phyloP scores from a whole-genome alignment of 2,113 vertebrate species.

The Paradoxurus hermaphroditus region DNA sequence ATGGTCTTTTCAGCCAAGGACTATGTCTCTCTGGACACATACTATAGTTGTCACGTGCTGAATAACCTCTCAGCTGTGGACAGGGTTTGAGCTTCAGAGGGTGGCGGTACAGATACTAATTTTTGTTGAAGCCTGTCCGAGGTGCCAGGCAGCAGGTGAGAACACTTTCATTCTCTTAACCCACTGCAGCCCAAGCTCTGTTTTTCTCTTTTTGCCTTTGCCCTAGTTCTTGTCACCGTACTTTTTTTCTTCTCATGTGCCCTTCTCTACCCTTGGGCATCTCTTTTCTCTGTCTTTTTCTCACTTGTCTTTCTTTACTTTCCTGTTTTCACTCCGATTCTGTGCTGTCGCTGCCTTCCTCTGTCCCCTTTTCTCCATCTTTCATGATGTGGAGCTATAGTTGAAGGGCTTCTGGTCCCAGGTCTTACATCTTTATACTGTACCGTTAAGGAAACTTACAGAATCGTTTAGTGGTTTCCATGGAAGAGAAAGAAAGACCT shows the following conservation, averaged over 20 bases:
- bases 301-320: not conserved
- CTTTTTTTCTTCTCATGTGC: not conserved
- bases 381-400: not conserved
- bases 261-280: not conserved
- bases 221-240: not conserved
- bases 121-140: not conserved
- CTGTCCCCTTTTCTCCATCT: not conserved
- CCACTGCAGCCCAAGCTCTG: not conserved
- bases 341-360: not conserved
- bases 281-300: not conserved
- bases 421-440: not conserved
- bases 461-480: not conserved
- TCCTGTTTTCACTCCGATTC: not conserved
- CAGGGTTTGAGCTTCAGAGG: not conserved
- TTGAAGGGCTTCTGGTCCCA: not conserved
- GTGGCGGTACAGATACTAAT: not conserved
- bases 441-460: not conserved
- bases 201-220: not conserved
- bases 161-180: not conserved
- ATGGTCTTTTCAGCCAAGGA: not conserved
- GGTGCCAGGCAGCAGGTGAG: not conserved
- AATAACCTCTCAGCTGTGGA: not conserved
- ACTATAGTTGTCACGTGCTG: not conserved
- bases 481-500: not conserved
- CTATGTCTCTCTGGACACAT: not conserved